Evolutionary conservation across 1,140 invertebrate species (phyloP).

Genomic region (Chelonus insularis): DNA sequence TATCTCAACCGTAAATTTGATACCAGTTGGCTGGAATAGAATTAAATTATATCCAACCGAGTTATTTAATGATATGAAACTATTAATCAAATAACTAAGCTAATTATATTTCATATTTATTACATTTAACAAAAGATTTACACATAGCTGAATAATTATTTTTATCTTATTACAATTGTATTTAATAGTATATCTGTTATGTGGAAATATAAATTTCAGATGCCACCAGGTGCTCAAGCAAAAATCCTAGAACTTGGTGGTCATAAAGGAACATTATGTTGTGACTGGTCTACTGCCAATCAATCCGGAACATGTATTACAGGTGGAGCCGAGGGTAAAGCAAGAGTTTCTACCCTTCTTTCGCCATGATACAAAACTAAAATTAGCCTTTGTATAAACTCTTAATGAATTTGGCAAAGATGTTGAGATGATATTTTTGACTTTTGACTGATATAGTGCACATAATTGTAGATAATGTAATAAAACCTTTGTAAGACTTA

Average conservation of each 20-base stretch:
- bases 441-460: slow-evolving; percentile 9
- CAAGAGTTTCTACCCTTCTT: slow-evolving; percentile 66
- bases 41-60: no score
- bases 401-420: slow-evolving; percentile 35
- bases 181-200: no score
- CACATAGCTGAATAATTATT: no score
- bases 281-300: slow-evolving; percentile 69
- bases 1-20: no score
- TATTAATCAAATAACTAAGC: no score
- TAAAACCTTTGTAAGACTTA: slow-evolving; percentile 29
- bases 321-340: slow-evolving; percentile 65
- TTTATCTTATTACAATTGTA: no score
- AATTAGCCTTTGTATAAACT: slow-evolving; percentile 56
- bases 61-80: no score
- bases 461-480: slow-evolving; percentile 32
- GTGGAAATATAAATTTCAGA: slow-evolving; percentile 40
- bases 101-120: no score
- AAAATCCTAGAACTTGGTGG: slow-evolving; percentile 63
- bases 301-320: slow-evolving; percentile 68
- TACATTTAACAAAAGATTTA: no score
- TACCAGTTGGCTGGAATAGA: no score
- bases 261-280: slow-evolving; percentile 64
- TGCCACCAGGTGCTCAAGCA: slow-evolving; percentile 52
- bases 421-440: not conserved
- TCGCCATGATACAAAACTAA: slow-evolving; percentile 58